Base-by-base conservation (phyloP, 1,140 invertebrate genomes). In the Diploscapter pachys region DNA sequence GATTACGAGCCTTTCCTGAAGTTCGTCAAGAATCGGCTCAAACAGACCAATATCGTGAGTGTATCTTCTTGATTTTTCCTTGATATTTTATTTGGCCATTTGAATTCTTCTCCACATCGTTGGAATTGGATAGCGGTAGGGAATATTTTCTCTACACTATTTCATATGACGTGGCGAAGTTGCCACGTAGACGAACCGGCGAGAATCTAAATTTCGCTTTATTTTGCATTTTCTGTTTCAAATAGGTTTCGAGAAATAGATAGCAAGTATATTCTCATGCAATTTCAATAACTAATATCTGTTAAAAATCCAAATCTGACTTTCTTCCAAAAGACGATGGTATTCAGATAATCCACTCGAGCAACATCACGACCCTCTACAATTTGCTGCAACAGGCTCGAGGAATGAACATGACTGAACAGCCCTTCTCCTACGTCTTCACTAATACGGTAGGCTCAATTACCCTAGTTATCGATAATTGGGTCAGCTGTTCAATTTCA, bases 11-110 rank as follows among this genome's bases (percentile, higher is more conserved):
- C 73, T 3, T 83, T 83, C 63, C 57, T 83, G 13, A 83, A 83
- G 71, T 78, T 85, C 68, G 73, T 79, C 53, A 77, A 78, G n/a
- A 80, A 83, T 56, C 64, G 66, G 13, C 69, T 83, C 48, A 65
- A 77, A 72, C 79, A 83, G 61, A 78, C 82, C 52, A 83, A 85
- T 57, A 83, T 83, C 48, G 82, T 82, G n/a, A 70, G 73, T 68
- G 48, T 56, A 52, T 65, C 6, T 11, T 3, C 5, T 52, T 70
- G 31, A 11, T 70, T 54, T 57, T 11, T 50, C 63, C 13, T 31
- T 31, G 31, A 31, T 31, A 31, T 31, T 31, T 31, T 31, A 31
- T 31, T 31, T 31, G 31, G 31, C 31, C 31, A 31, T 31, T 31
- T 31, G 31, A 31, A 31, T 31, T 31, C 31, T 31, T 31, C 31